These are phyloP conservation scores for Aphelinus atriplicis DNA, from an alignment of 1,140 invertebrate genomes.

Conservation along the genomic window DNA sequence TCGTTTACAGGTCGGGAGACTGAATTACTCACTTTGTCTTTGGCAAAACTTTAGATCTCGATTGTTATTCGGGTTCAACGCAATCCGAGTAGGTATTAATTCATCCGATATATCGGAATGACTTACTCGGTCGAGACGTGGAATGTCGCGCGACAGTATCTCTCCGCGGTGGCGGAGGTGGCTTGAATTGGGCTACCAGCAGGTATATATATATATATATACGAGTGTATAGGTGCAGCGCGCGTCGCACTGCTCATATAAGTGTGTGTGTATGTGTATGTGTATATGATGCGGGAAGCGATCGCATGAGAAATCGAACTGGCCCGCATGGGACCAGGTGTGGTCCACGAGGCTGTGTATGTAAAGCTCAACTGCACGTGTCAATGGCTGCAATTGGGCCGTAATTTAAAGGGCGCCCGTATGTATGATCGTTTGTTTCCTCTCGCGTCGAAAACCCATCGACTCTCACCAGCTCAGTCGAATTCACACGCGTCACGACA, in stretches of 20 bases:
- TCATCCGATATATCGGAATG: too few relatives aligned
- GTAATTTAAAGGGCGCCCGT: conserved; percentile 50
- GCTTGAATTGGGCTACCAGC: conserved; percentile 11
- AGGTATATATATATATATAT: background rate
- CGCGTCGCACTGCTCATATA: too few relatives aligned
- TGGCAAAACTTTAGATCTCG: too few relatives aligned
- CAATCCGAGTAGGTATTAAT: too few relatives aligned
- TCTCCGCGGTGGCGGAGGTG: too few relatives aligned
- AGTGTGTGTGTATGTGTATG: too few relatives aligned
- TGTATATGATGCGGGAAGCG: background rate
- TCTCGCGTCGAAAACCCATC: background rate
- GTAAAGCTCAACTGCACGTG: background rate
- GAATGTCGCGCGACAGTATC: too few relatives aligned
- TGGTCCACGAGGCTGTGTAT: conserved; percentile 36
- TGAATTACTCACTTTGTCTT: too few relatives aligned
- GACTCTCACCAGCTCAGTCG: background rate
- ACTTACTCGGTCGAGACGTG: too few relatives aligned
- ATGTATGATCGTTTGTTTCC: conserved; percentile 48
- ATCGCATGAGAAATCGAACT: conserved; percentile 1
- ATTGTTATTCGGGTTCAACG: too few relatives aligned
- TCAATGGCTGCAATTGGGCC: conserved; percentile 38
- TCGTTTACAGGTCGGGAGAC: too few relatives aligned
- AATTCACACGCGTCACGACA: conserved; percentile 1
- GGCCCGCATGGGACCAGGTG: conserved; percentile 57
- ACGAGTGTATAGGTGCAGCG: too few relatives aligned